Base-by-base conservation (phyloP, 2,113 vertebrate genomes). In the Leptobrachium ailaonicum region DNA sequence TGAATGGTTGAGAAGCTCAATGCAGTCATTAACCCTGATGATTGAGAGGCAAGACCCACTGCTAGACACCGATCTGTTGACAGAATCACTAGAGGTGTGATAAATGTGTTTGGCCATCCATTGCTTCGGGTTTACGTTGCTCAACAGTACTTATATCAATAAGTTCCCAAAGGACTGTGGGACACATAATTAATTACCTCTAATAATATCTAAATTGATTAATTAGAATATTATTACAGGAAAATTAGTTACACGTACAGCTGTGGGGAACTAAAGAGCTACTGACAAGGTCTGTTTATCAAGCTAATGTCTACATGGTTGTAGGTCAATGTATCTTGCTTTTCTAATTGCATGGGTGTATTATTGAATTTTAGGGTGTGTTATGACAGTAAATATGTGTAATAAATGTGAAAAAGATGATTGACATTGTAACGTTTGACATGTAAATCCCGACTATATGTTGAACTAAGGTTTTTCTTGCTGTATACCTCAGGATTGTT, bases 31-130 rank as follows among this genome's bases (percentile, higher is more conserved):
- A 71, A 58, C n/a, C 13, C 6, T 71, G 74, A 80, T 69, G 70
- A 70, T 70, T 71, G 83, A 83, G 60, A 66, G 42, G 62, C 58
- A 47, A 71, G 9, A 54, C 66, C 56, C 66, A 70, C 0, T n/a
- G 50, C 62, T 74, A 68, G 62, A 64, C 76, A 70, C 53, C 42
- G 1, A 20, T 45, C 4, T n/a, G 56, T 13, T 60, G 70, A 13
- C 0, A 79, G 72, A 54, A 50, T 20, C 82, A 41, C 69, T 32
- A 41, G 12, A 60, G 66, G 82, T 79, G 42, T 44, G 50, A 64
- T 10, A 82, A 78, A 77, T 82, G 73, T 67, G 76, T 82, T 73
- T 73, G 72, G 76, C 63, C 72, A 71, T 69, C 76, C 71, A 66
- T 64, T 79, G 76, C 71, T 62, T 63, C 43, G 58, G 71, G 63